Evolutionary conservation across 2,797 vertebrate species (phyloP).

Genomic region (Pseudochirops cupreus): DNA sequence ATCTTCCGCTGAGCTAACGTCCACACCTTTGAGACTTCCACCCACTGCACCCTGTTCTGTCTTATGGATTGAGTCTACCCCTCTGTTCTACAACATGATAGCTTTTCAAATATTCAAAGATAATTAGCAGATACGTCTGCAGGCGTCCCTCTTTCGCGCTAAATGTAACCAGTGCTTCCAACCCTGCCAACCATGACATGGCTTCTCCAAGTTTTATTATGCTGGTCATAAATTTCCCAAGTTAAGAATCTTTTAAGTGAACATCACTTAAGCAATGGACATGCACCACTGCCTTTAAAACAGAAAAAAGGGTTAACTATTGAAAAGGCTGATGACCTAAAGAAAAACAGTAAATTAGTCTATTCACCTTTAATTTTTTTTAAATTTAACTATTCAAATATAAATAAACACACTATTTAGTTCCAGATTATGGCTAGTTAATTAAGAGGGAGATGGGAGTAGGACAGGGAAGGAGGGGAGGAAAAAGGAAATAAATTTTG

Average conservation of each 20-base stretch:
- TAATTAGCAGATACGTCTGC: neutral
- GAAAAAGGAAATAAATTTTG: neutral
- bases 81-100: constrained; percentile 20
- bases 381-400: neutral
- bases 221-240: constrained; percentile 24
- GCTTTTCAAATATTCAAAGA: constrained; percentile 5
- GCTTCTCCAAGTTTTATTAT: constrained; percentile 21
- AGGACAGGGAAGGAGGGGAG: neutral
- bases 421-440: neutral
- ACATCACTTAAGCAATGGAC: constrained; percentile 62
- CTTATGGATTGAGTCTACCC: neutral
- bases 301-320: neutral
- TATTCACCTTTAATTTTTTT: neutral
- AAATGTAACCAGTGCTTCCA: neutral
- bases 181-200: neutral
- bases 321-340: neutral
- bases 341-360: neutral
- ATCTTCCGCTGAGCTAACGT: constrained; percentile 29
- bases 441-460: neutral
- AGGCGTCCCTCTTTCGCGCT: neutral
- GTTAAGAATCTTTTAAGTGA: constrained; percentile 55
- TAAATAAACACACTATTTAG: neutral
- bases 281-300: constrained; percentile 35
- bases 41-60: neutral
- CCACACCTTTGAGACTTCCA: neutral